Evolutionary conservation across 2,888 invertebrate genomes (phyloP), one percentile per base, ranked within the genome.

Genomic region (Elysia crispata): DNA sequence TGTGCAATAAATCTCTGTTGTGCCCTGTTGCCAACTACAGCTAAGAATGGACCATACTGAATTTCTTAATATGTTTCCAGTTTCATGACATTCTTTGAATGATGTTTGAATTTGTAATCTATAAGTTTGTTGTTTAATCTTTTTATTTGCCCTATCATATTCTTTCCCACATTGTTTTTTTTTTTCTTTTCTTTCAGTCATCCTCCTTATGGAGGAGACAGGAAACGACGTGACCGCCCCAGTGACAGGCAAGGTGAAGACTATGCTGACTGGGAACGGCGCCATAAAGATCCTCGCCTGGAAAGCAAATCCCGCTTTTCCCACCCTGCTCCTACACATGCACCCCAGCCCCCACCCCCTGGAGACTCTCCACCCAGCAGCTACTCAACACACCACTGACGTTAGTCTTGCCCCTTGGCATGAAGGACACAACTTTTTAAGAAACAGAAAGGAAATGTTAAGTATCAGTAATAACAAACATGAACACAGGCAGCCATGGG

Each of bases 241-340:
- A 66, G 49, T 64, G 79, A 79, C 33, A 57, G 79, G 50, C 72
- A 66, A 33, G 57, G 41, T 49, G 83, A 83, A n/a, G 76, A 75
- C 41, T 76, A 77, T 62, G 28, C 62, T 23, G 83, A 83, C 31
- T 83, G 81, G 81, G 78, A 79, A 1, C 72, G 83, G 33, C 49
- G 77, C 31, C 82, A 85, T 72, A 89, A 89, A 83, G 89, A 89
- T 57, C 88, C 87, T 76, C 83, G 88, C 30, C 73, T 88, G 57
- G 81, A 77, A 49, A 67, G 30, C 76, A 83, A 67, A 82, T 79
- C 66, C 41, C 80, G 76, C 41, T 76, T 76, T 25, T 69, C 78
- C 33, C 80, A 81, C 60, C 41, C 41, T 41, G 41, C 41, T 11
- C 41, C 41, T 41, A 41, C 41, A 41, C 41, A 41, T 6, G 11